These are phyloP conservation scores for Paramormyrops kingsleyae DNA, from an alignment of 2,113 vertebrate genomes.

Conservation along the genomic window DNA sequence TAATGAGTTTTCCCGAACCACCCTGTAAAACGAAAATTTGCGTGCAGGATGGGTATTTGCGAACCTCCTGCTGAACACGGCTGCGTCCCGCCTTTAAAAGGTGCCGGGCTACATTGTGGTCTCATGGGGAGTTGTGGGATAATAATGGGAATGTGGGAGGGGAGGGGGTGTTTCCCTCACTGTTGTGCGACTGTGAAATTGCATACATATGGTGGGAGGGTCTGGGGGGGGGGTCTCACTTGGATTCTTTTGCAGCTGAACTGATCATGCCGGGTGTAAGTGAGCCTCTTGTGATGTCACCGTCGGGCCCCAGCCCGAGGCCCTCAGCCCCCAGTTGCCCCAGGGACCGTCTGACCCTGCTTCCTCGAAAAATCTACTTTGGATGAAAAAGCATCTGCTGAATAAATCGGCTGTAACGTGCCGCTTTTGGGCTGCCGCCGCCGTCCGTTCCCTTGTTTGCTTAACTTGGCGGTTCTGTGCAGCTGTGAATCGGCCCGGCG, in stretches of 20 bases:
- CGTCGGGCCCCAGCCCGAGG: not conserved
- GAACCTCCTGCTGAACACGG: no score
- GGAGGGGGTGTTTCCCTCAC: no score
- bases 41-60: no score
- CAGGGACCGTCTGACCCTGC: not conserved
- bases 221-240: not conserved
- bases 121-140: no score
- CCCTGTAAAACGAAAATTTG: no score
- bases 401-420: not conserved
- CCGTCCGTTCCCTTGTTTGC: not conserved
- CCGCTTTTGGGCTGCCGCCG: not conserved
- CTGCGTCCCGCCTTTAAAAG: no score
- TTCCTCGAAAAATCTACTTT: not conserved
- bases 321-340: not conserved
- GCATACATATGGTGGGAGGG: not conserved
- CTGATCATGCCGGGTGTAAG: not conserved
- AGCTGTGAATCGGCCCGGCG: not conserved
- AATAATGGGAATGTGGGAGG: no score
- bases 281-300: not conserved
- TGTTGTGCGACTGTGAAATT: not conserved
- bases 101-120: no score
- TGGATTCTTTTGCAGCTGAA: not conserved
- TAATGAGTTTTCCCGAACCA: no score
- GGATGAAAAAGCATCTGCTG: not conserved
- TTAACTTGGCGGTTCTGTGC: not conserved